Percentiles rank a stretch among this genome's conserved stretches.
Conservation (phyloP, 2,113 vertebrate species). For the Tupaia chinensis region DNA sequence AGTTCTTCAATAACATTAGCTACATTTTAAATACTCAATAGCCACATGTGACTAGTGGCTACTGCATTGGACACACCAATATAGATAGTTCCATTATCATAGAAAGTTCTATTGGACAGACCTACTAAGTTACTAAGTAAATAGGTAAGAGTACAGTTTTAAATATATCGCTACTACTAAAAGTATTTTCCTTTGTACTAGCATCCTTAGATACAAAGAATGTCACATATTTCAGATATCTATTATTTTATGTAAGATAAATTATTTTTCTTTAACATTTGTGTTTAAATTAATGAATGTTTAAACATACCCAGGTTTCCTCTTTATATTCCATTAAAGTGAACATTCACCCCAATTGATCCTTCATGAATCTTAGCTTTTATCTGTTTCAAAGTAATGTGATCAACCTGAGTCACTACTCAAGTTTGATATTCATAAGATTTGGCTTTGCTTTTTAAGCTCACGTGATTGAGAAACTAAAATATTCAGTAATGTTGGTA, state of each 20-base stretch:
- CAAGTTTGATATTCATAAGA: slow-evolving; percentile 53
- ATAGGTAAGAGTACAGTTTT: neutral
- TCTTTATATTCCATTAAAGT: slow-evolving; percentile 25
- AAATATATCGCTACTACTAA: neutral
- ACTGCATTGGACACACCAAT: neutral
- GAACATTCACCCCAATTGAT: neutral
- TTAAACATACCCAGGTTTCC: neutral
- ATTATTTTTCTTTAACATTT: neutral
- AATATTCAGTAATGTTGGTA: slow-evolving; percentile 65
- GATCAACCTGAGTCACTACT: slow-evolving; percentile 50
- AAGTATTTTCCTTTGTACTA: neutral
- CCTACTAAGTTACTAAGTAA: neutral
- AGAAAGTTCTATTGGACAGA: slow-evolving; percentile 9
- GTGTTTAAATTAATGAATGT: slow-evolving; percentile 19
- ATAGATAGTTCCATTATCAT: neutral
- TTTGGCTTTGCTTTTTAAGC: slow-evolving; percentile 57
- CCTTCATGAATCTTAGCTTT: slow-evolving; percentile 44
- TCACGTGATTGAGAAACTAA: slow-evolving; percentile 59
- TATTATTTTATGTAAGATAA: neutral
- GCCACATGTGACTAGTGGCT: neutral
- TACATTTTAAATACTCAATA: slow-evolving; percentile 11
- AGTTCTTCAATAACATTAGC: slow-evolving; percentile 31
- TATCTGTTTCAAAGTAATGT: slow-evolving; percentile 38
- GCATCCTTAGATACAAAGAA: neutral
- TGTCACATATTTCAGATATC: neutral